phyloP scores from a whole-genome alignment of 1,140 invertebrate genomes.

The Drosophila arawakana region DNA sequence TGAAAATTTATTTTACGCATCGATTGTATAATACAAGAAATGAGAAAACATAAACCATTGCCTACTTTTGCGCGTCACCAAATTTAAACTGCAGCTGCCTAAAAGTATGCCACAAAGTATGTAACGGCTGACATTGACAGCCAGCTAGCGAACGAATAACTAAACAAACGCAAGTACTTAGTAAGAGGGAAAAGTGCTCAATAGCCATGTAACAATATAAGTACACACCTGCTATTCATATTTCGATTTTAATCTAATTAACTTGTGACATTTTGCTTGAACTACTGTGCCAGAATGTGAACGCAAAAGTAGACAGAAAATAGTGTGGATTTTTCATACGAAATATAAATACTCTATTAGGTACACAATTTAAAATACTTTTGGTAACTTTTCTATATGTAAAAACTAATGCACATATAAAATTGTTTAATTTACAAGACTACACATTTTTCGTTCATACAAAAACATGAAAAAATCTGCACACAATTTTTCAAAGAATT shows the following conservation, averaged over 20 bases:
- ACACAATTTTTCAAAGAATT: background rate
- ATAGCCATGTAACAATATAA: constrained; percentile 37
- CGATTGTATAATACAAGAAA: background rate
- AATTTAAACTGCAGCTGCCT: constrained; percentile 26
- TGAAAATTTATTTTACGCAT: constrained; percentile 10
- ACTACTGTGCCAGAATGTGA: constrained; percentile 75
- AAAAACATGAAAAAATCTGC: background rate
- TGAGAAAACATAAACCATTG: constrained; percentile 16
- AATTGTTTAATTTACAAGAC: too few species aligned
- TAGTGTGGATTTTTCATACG: background rate
- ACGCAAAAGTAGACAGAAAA: constrained; percentile 9
- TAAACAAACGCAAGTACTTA: constrained; percentile 8
- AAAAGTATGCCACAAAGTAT: constrained; percentile 56
- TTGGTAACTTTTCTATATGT: too few species aligned
- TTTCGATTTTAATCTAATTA: constrained; percentile 75
- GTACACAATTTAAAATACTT: too few species aligned
- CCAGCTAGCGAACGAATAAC: constrained; percentile 19
- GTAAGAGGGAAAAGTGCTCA: constrained; percentile 48
- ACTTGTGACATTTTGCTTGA: constrained; percentile 79
- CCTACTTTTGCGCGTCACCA: constrained; percentile 62
- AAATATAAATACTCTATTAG: constrained; percentile 3
- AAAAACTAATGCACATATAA: too few species aligned
- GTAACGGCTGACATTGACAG: constrained; percentile 66
- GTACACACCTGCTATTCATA: constrained; percentile 43
- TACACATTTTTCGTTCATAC: background rate